Conservation (phyloP, 2,888 invertebrate species). For the Ophion ellenae region DNA sequence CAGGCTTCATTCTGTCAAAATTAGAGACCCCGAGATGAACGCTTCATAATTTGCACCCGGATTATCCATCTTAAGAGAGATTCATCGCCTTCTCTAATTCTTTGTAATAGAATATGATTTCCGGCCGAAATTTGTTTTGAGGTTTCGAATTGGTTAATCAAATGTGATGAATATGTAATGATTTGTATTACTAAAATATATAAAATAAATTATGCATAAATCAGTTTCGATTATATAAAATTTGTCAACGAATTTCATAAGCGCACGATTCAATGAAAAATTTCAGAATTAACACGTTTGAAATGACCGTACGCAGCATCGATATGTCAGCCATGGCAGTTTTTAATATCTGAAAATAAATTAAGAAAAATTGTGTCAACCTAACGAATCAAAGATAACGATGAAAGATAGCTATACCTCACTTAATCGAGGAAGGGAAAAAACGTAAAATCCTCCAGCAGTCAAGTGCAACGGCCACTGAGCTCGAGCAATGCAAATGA, state of each 20-base stretch:
- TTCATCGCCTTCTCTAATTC: too few relatives aligned
- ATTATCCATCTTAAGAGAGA: too few relatives aligned
- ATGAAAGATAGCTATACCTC: conserved; percentile 78
- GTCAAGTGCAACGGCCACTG: conserved; percentile 84
- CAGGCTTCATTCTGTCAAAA: too few relatives aligned
- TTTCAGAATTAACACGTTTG: not conserved
- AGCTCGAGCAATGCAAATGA: conserved; percentile 85
- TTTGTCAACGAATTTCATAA: not conserved
- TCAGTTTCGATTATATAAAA: not conserved
- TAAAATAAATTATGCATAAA: not conserved
- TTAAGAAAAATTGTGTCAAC: not conserved
- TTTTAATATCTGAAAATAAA: conserved; percentile 47
- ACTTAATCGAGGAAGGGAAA: conserved; percentile 85
- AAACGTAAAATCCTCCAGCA: conserved; percentile 85
- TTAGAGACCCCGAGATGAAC: too few relatives aligned
- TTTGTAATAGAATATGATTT: too few relatives aligned
- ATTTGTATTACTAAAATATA: not conserved
- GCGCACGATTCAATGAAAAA: not conserved
- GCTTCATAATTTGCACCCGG: too few relatives aligned
- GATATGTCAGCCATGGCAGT: conserved; percentile 48
- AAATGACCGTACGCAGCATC: conserved; percentile 41
- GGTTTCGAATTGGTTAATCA: not conserved
- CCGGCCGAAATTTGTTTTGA: too few relatives aligned
- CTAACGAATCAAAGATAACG: not conserved
- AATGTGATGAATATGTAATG: not conserved